Percentiles rank a stretch among this genome's conserved stretches.
phyloP scores from a whole-genome alignment of 2,888 invertebrate species.

The Eilema griseolum region DNA sequence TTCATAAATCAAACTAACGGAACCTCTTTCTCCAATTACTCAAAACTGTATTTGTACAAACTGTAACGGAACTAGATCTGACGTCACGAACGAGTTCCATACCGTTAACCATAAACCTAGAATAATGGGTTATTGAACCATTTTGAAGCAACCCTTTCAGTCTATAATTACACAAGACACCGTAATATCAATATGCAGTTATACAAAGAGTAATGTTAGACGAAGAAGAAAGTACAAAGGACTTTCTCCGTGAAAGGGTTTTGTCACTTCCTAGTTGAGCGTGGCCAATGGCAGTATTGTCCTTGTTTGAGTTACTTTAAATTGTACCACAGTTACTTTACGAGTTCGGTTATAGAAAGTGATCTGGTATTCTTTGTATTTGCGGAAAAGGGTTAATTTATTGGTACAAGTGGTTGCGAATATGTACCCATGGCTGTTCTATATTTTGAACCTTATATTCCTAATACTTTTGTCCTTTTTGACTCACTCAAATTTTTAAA shows the following conservation, averaged over 20 bases:
- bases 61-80: conserved; percentile 43
- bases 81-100: conserved; percentile 60
- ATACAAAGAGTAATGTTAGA: conserved; percentile 79
- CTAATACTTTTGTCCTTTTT: not conserved
- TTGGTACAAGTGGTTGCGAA: conserved; percentile 3
- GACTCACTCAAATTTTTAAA: not conserved
- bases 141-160: conserved; percentile 82
- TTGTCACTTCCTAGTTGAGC: conserved; percentile 69
- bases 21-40: conserved; percentile 66
- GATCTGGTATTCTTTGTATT: conserved; percentile 30
- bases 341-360: conserved; percentile 49
- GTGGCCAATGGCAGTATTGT: conserved; percentile 68
- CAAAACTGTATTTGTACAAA: conserved; percentile 68
- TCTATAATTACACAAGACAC: conserved; percentile 81
- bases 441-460: not conserved
- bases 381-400: conserved; percentile 15
- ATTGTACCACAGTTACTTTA: conserved; percentile 55
- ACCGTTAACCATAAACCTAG: conserved; percentile 75
- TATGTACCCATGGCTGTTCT: not conserved
- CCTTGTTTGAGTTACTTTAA: conserved; percentile 56
- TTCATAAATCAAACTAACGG: conserved; percentile 49
- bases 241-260: conserved; percentile 80
- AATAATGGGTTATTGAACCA: conserved; percentile 76
- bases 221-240: conserved; percentile 77
- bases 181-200: conserved; percentile 75